A percentile compares a stretch with the other conserved stretches of the same genome.
Evolutionary conservation across 1,140 invertebrate genomes (phyloP).

Genomic region (Parasteatoda tepidariorum): DNA sequence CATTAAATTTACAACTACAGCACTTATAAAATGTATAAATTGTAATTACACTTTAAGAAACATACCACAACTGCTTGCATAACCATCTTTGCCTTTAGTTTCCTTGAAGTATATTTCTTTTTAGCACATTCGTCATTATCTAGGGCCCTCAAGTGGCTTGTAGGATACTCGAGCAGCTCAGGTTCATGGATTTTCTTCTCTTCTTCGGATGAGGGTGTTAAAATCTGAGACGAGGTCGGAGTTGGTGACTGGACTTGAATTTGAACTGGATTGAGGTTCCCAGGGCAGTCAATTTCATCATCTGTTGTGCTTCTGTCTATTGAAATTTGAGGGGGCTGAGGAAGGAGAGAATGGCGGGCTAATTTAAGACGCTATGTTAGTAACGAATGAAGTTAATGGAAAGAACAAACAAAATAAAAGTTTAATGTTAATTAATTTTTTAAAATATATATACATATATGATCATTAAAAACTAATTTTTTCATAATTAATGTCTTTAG

Average conservation of each 20-base stretch:
- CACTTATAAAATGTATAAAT: neutral
- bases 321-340: conserved; percentile 28
- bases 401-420: neutral
- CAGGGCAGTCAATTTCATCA: neutral
- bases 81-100: conserved; percentile 42
- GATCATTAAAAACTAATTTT: too few relatives aligned
- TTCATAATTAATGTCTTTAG: too few relatives aligned
- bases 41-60: neutral
- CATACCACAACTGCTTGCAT: conserved; percentile 61
- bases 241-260: conserved; percentile 32
- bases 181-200: neutral
- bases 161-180: conserved; percentile 6
- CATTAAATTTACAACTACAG: too few relatives aligned
- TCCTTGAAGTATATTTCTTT: conserved; percentile 37
- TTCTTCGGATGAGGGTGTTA: conserved; percentile 23
- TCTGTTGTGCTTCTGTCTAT: neutral
- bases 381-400: conserved; percentile 8
- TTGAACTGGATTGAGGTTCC: neutral
- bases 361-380: conserved; percentile 52
- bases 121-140: conserved; percentile 54
- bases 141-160: conserved; percentile 28
- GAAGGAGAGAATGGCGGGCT: conserved; percentile 53
- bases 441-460: too few relatives aligned
- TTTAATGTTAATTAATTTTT: neutral
- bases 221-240: conserved; percentile 38